A percentile compares a stretch with the other conserved stretches of the same genome.
These are phyloP conservation scores for Eublepharis macularius DNA, from an alignment of 2,113 vertebrate genomes.

Conservation along the genomic window DNA sequence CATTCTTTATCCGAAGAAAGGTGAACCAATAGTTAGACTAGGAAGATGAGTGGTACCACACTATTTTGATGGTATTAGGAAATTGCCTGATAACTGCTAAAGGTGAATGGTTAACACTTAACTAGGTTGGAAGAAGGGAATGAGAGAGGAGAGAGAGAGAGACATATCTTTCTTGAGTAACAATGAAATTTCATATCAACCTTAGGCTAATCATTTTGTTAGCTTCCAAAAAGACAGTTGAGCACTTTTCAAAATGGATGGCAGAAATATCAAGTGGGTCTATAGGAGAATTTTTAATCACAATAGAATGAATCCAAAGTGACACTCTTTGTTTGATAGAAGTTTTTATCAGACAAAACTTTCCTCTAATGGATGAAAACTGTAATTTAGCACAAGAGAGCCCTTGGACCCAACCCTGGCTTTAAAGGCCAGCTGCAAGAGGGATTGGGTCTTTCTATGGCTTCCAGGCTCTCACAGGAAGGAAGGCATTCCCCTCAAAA, in stretches of 20 bases:
- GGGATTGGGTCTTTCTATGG: too few relatives aligned
- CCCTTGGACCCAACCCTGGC: too few relatives aligned
- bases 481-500: too few relatives aligned
- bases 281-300: background rate
- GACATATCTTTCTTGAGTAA: background rate
- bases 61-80: background rate
- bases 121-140: too few relatives aligned
- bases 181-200: background rate
- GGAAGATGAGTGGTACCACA: too few relatives aligned
- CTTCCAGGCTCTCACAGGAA: too few relatives aligned
- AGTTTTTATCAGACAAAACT: too few relatives aligned
- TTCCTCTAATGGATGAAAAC: too few relatives aligned
- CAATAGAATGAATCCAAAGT: too few relatives aligned
- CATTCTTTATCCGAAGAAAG: background rate
- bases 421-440: too few relatives aligned
- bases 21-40: background rate
- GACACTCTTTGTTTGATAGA: too few relatives aligned
- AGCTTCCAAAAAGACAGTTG: background rate
- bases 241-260: background rate
- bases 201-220: background rate
- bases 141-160: background rate
- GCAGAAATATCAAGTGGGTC: background rate
- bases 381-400: too few relatives aligned
- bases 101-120: background rate
- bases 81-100: background rate